phyloP scores from a whole-genome alignment of 92 coral and sea anemone genomes.

The Pocillopora grandis region DNA sequence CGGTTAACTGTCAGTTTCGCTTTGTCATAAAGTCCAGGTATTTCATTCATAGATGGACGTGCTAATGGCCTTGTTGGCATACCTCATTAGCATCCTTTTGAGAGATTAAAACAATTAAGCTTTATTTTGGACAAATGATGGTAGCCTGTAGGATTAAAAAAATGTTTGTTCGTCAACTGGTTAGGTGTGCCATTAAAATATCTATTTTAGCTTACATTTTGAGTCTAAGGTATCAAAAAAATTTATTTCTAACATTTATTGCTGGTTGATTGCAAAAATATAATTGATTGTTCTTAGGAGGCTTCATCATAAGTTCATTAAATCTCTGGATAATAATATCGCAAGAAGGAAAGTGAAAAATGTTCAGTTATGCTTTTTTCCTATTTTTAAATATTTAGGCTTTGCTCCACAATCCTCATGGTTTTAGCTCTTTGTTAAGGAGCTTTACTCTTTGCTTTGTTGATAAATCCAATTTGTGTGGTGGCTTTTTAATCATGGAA shows the following conservation, averaged over 20 bases:
- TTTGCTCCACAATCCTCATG: background rate
- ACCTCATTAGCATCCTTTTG: conserved; percentile 27
- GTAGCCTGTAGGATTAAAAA: background rate
- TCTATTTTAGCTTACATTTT: background rate
- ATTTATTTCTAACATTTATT: too few relatives aligned
- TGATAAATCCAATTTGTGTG: background rate
- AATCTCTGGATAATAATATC: too few relatives aligned
- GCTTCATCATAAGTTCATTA: too few relatives aligned
- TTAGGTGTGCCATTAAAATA: background rate
- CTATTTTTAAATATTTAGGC: background rate
- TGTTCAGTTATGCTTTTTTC: background rate
- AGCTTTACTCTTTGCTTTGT: background rate
- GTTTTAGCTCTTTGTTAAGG: background rate
- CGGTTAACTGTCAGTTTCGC: background rate
- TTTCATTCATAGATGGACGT: background rate
- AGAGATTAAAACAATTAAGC: conserved; percentile 25
- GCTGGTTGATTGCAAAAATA: too few relatives aligned
- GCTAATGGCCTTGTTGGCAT: conserved; percentile 32
- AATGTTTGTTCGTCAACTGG: conserved; percentile 1
- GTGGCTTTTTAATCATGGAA: conserved; percentile 1
- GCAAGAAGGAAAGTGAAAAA: too few relatives aligned
- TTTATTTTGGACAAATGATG: conserved; percentile 6
- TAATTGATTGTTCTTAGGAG: too few relatives aligned
- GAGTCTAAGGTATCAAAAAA: background rate
- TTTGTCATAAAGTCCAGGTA: background rate